phyloP scores from a whole-genome alignment of 2,797 vertebrate species.

The Lepilemur septentrionalis region DNA sequence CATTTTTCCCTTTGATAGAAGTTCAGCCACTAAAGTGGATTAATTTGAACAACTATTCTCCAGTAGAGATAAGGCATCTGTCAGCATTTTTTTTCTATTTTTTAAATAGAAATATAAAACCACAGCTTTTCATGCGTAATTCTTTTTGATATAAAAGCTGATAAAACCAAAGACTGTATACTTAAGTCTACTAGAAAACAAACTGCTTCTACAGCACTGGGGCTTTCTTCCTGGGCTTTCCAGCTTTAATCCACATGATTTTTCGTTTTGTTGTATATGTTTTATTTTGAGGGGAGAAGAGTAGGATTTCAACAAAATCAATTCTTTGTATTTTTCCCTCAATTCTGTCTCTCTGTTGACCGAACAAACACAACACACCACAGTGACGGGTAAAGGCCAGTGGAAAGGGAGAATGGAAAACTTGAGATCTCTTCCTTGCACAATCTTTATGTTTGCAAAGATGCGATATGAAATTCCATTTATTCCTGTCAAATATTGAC shows the following conservation, averaged over 20 bases:
- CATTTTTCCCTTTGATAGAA: background rate
- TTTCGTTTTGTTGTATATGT: background rate
- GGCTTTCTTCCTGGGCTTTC: background rate
- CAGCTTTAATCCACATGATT: accelerated
- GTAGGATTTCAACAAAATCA: background rate
- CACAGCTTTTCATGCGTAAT: background rate
- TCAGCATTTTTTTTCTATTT: background rate
- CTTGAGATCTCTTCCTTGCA: conserved; percentile 72
- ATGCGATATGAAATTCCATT: conserved; percentile 81
- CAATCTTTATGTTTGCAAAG: conserved; percentile 78
- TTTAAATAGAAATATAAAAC: background rate
- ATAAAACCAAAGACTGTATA: background rate
- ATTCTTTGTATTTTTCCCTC: background rate
- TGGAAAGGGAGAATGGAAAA: conserved; percentile 18
- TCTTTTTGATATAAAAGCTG: background rate
- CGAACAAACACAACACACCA: background rate
- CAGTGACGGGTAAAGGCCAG: conserved; percentile 23
- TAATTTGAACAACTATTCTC: background rate
- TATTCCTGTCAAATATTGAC: conserved; percentile 86
- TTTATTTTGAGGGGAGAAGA: background rate
- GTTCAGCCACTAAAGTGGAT: background rate
- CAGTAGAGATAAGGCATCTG: background rate
- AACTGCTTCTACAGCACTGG: accelerated
- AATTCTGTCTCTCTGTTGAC: background rate
- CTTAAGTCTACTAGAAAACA: background rate